Conservation (phyloP, 2,797 vertebrate species). For the Urosaurus nigricauda region DNA sequence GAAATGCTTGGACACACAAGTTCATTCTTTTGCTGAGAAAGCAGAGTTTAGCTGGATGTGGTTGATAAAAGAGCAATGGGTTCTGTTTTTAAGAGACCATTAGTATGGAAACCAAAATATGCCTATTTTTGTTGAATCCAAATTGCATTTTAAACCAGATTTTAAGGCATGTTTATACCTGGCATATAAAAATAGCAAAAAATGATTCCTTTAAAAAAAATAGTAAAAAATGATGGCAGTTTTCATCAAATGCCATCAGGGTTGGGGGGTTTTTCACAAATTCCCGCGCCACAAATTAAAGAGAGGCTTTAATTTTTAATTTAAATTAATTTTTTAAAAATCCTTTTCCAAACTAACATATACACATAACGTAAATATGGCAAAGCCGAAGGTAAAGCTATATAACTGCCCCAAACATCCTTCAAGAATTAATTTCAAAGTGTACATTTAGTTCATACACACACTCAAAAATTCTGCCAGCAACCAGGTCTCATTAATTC, state of each 20-base stretch:
- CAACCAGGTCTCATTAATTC: conserved; percentile 7
- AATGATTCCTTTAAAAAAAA: not conserved
- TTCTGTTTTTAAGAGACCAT: not conserved
- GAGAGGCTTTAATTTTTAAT: too few relatives aligned
- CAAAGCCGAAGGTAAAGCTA: not conserved
- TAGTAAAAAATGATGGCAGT: too few relatives aligned
- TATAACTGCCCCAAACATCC: not conserved
- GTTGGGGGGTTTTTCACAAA: too few relatives aligned
- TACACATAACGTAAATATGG: not conserved
- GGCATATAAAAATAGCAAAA: not conserved
- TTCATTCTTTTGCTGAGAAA: not conserved
- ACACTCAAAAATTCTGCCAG: not conserved
- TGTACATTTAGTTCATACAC: not conserved
- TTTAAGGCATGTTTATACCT: not conserved
- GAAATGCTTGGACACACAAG: not conserved
- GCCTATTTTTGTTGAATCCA: not conserved
- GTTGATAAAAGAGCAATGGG: not conserved
- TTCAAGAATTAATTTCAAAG: not conserved
- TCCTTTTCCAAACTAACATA: not conserved
- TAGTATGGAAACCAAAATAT: not conserved
- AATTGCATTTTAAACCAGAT: not conserved
- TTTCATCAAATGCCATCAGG: too few relatives aligned
- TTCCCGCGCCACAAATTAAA: too few relatives aligned
- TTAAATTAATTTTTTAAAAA: too few relatives aligned
- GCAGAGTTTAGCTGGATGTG: not conserved